phyloP scores from a whole-genome alignment of 2,797 vertebrate genomes.

The Myripristis jacobus region DNA sequence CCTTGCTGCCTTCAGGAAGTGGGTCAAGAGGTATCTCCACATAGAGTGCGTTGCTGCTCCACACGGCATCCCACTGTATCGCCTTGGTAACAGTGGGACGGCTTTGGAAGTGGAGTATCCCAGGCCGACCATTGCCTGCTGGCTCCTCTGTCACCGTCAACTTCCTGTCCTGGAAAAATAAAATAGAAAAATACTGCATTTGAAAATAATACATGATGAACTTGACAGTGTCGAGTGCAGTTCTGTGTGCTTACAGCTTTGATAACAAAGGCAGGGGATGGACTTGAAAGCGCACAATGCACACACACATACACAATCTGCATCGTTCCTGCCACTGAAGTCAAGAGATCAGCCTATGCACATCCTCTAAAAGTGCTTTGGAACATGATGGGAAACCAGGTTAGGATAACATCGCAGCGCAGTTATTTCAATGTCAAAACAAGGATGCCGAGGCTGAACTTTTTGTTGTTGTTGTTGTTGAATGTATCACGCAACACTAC shows the following conservation, averaged over 20 bases:
- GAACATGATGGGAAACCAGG: background rate
- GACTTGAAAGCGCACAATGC: no score
- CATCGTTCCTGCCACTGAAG: background rate
- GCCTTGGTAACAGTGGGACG: constrained; percentile 79
- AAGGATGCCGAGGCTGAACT: background rate
- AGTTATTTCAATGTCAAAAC: background rate
- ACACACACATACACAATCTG: background rate
- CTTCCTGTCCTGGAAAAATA: constrained; percentile 82
- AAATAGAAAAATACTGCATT: background rate
- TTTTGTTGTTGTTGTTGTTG: no score
- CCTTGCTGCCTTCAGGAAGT: constrained; percentile 88
- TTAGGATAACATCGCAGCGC: background rate
- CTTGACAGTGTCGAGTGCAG: background rate
- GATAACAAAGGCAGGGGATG: background rate
- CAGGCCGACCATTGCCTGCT: constrained; percentile 81
- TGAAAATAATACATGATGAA: background rate
- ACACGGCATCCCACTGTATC: constrained; percentile 85
- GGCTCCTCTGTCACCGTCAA: constrained; percentile 87
- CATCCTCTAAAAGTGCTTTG: background rate
- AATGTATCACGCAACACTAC: background rate
- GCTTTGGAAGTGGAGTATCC: constrained; percentile 87
- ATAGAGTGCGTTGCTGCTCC: constrained; percentile 82
- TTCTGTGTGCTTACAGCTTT: background rate
- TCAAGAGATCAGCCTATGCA: background rate
- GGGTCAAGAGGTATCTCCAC: constrained; percentile 85